Base-by-base conservation (phyloP, 53 echinoderm and acorn worm species). In the Temnopleurus reevesii region DNA sequence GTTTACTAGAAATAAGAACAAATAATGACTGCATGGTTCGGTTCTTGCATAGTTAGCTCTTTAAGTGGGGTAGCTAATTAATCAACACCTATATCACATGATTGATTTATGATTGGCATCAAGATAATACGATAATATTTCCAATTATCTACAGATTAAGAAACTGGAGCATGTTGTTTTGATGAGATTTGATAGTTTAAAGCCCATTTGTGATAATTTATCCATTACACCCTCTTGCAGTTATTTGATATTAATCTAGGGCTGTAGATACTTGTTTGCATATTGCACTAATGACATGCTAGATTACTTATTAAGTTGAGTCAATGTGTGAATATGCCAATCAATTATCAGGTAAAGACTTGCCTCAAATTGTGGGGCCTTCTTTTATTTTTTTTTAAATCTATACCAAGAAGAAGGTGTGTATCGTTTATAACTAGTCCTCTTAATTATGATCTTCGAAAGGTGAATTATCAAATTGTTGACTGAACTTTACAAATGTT, bases 281-380 rank as follows among this genome's bases (percentile, higher is more conserved):
- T 79, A 29, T 46, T 28, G 29, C 4, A 13, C 79, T 49, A 79
- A 49, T 7, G 30, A 79, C 79, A 46, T 0, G 27, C 15, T 28
- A 49, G 79, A 79, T 79, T 79, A 79, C 49, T 49, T 28, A 79
- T 79, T 79, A 79, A 79, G 18, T 49, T 28, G 46, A 15, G 5
- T 79, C 18, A 15, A 49, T 79, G 28, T 25, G 17, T 26, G 49
- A 27, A 49, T 77, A 5, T 77, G 10, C 0, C 2, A 45, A 0
- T 71, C 13, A 71, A 43, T 17, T n/a, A n/a, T 71, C 71, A 71
- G 41, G 71, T 21, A 41, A 71, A 71, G 36, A 41, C 71, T 71
- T 38, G 71, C 41, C 10, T 71, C 21, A 38, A 41, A 71, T 71
- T 38, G 21, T 23, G 21, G 17, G 34, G 15, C n/a, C n/a, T n/a